Base-by-base conservation (phyloP, 1,140 invertebrate species). In the Drosophila lacertosa region DNA sequence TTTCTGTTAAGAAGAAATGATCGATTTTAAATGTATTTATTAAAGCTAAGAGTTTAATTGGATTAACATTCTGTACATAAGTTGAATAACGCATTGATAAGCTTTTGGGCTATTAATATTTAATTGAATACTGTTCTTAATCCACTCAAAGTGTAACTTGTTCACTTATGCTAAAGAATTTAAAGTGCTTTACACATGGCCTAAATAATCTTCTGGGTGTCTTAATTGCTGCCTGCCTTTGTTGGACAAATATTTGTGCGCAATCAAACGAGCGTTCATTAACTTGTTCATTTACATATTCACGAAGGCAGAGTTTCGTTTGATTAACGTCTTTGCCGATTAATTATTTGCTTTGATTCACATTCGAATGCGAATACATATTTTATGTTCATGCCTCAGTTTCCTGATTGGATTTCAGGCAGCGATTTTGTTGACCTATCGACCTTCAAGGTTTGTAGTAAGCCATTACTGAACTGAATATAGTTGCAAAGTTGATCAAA, bases 251-350 rank as follows among this genome's bases (percentile, higher is more conserved):
- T 47, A 55, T 37, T 55, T 54, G 29, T 16, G 15, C 35, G 32
- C 26, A 35, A 45, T 58, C 32, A 35, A 45, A 22, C 26, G 53
- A 16, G 53, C 24, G 40, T 57, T 65, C 32, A 65, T 65, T 45
- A 47, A 57, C 20, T 39, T 24, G 32, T 37, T 45, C 40, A 58
- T 45, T 58, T 45, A 20, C 40, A 45, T 58, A 45, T 58, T 32
- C n/a, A n/a, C n/a, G 42, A 7, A 7, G 11, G 16, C 42, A 45
- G 0, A 45, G 48, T 33, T 33, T 35, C 26, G 20, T 39, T 48
- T 32, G 29, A 55, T 54, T 35, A 32, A 35, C 11, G 32, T 26
- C 15, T 45, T 9, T 16, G 40, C 10, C 24, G 45, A 62, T 40
- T 62, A 50, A 62, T 62, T 40, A 50, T 50, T 62, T 40, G 22